Base-by-base conservation (phyloP, 1,140 invertebrate species). In the Coenobita brevimanus region DNA sequence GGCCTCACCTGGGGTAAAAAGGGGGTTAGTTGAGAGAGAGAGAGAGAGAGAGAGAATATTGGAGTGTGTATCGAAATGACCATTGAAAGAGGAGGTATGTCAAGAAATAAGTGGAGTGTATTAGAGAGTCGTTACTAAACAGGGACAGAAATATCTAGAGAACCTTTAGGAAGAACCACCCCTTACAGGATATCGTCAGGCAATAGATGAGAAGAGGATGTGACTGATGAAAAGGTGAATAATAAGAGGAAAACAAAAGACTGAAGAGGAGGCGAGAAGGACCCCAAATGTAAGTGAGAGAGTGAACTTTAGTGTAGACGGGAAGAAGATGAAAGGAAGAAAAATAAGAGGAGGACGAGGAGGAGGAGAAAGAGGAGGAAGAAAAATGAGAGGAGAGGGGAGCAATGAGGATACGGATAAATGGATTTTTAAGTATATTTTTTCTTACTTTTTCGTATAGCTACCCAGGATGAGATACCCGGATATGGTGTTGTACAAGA, bases 1-100 rank as follows among this genome's bases (percentile, higher is more conserved):
- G 15, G 76, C 76, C 38, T 80, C 46, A 2, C 85, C 85, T 87
- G 75, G 36, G 30, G 75, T 4, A 10, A 41, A 33, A 36, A 41
- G 17, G 73, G 27, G 15, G 13, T 69, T 69, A 15, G 41, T 43
- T 36, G 13, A 76, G 33, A 13, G 1, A 21, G 17, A 38, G 30
- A 13, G 2, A 75, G 71, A 17, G 24, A 2, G 71, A 4, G 21
- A 15, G 76, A 21, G 24, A 43, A 8, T 62, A 57, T 46, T 17
- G 6, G 30, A 33, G 78, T 15, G 13, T 57, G 41, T 50, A n/a
- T 54, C 46, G 27, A 1, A 2, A 43, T 41, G 46, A 27, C 57
- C 33, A 46, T 0, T 50, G 46, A 2, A 30, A 57, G 33, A 4
- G 24, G 4, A 46, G 0, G 50, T 80, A 3, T 13, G 46, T n/a